A percentile compares a stretch with the other conserved stretches of the same genome.
Evolutionary conservation across 2,113 vertebrate species (phyloP).

Genomic region (Phoxinus phoxinus): DNA sequence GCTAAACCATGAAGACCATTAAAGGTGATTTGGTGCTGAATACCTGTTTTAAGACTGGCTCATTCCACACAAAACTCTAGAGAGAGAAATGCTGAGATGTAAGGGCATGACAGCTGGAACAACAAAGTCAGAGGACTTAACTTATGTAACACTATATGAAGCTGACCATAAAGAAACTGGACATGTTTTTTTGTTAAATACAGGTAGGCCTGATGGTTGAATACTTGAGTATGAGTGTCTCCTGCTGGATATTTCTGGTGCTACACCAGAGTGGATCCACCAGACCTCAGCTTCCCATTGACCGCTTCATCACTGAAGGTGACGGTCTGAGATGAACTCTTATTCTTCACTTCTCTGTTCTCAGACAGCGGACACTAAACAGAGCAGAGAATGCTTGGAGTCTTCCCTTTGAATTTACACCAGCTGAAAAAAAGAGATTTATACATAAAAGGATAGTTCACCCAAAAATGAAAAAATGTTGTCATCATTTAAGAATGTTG

Average conservation of each 20-base stretch:
- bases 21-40: constrained; percentile 9
- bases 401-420: constrained; percentile 87
- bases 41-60: background rate
- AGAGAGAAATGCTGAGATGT: background rate
- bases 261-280: background rate
- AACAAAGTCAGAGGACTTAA: background rate
- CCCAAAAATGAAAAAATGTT: no score
- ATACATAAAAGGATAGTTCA: no score
- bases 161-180: background rate
- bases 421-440: constrained; percentile 83
- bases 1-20: constrained; percentile 14
- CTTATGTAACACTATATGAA: background rate
- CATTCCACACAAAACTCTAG: background rate
- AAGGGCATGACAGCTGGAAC: background rate
- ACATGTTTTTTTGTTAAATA: background rate
- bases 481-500: no score
- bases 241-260: constrained; percentile 3
- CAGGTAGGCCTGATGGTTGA: background rate
- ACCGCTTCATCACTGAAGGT: background rate
- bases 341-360: no score
- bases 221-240: background rate
- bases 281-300: background rate
- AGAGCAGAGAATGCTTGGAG: constrained; percentile 67
- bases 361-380: background rate
- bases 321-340: background rate